phyloP scores from a whole-genome alignment of 2,113 vertebrate species.

The Barbus barbus region DNA sequence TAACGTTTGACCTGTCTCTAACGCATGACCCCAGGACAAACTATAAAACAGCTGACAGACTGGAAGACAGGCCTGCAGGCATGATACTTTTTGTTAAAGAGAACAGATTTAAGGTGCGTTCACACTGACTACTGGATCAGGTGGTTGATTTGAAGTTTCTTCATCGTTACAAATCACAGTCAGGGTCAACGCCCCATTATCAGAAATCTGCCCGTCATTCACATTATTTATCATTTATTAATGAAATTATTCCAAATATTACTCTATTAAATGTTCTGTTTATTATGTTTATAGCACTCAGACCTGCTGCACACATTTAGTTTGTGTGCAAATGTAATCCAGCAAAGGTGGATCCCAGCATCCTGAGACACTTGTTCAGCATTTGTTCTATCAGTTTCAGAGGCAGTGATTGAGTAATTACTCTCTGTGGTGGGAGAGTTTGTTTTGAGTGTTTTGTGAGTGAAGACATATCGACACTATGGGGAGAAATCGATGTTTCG shows the following conservation, averaged over 20 bases:
- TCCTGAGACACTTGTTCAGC: conserved; percentile 26
- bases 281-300: no score
- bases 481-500: conserved; percentile 7
- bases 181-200: no score
- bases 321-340: conserved; percentile 18
- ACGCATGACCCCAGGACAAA: neutral
- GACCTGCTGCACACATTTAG: no score
- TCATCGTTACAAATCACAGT: no score
- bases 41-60: conserved; percentile 1
- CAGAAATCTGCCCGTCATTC: no score
- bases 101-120: neutral
- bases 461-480: conserved; percentile 14
- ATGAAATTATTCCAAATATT: no score
- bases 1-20: conserved; percentile 10
- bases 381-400: conserved; percentile 29
- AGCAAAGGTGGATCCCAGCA: neutral
- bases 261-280: no score
- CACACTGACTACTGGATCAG: neutral
- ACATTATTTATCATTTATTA: no score
- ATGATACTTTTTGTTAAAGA: neutral
- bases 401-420: conserved; percentile 32
- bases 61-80: neutral
- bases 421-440: conserved; percentile 14
- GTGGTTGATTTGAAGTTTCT: neutral
- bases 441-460: conserved; percentile 38